Evolutionary conservation across 2,797 vertebrate genomes (phyloP).

Genomic region (Uromys caudimaculatus): DNA sequence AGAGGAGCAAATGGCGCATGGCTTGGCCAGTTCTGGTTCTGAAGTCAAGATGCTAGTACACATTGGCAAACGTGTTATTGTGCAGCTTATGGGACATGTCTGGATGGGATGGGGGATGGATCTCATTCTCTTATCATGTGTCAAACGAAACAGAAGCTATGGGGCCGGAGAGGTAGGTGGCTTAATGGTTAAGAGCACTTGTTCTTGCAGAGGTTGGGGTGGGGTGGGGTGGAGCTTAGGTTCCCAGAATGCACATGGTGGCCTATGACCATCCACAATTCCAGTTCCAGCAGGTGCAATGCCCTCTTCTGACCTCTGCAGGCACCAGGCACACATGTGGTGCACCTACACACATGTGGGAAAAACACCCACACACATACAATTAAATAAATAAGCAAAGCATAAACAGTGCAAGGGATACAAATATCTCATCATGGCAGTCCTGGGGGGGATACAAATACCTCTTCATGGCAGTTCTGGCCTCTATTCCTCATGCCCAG

Average conservation of each 20-base stretch:
- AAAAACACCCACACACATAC: not conserved
- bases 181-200: not conserved
- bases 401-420: not conserved
- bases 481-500: rapidly evolving
- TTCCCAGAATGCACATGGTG: not conserved
- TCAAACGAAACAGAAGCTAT: not conserved
- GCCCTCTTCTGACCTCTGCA: not conserved
- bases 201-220: not conserved
- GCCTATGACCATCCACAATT: not conserved
- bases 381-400: not conserved
- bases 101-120: not conserved
- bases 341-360: too few species aligned
- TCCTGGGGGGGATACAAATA: not conserved
- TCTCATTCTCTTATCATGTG: not conserved
- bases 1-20: not conserved
- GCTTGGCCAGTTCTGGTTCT: not conserved
- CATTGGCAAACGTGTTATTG: not conserved
- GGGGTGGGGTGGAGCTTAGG: not conserved
- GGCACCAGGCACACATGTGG: not conserved
- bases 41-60: not conserved
- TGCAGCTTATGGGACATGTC: not conserved
- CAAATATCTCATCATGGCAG: not conserved
- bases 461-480: not conserved
- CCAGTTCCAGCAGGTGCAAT: not conserved
- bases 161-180: not conserved